Evolutionary conservation across 2,888 invertebrate genomes (phyloP), one percentile per base, ranked within the genome.

Genomic region (Rhagophthalmus giganteus): DNA sequence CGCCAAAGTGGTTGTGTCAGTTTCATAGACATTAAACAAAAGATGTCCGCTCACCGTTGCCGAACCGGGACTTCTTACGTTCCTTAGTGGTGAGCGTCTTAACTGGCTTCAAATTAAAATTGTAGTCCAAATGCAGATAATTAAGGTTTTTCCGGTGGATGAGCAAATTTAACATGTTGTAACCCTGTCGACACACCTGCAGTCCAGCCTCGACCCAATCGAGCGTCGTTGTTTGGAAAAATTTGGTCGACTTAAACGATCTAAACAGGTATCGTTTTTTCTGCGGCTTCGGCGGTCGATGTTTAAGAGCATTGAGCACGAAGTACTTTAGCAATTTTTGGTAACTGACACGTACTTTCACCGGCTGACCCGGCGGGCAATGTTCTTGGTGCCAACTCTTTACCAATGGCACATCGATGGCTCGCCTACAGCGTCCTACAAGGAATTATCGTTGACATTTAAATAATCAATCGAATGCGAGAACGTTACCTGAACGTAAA

Each of bases 151-250:
- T 99, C 55, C 99, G 88, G 75, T 99, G 99, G 69, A 99, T 99
- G 58, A 99, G 80, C 54, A 99, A 80, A 75, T 99, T 99, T 57
- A 99, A 78, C 99, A 99, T 99, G 75, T 99, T 99, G 78, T 99
- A 99, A 2, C 99, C 99, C 75, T 99, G 99, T 0, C 98, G 83
- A 72, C 99, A 98, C 1, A 97, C 93, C 78, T 99, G 99, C 31
- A 99, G 77, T 2, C 99, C 99, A 7, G 96, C 97, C 76, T 99
- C 99, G 1, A 99, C 99, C 99, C 99, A 99, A 77, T 99, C 99
- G 61, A 99, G 78, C 0, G 96, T 96, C 0, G 99, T 99, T 0
- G 95, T 95, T 85, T 99, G 98, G 82, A 99, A 99, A 79, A 99
- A 99, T 76, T 99, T 99, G 0, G 99, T 99, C 0, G 97, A 93